These are phyloP conservation scores for Pterocles burchelli DNA, from an alignment of 2,113 vertebrate genomes.

Conservation along the genomic window DNA sequence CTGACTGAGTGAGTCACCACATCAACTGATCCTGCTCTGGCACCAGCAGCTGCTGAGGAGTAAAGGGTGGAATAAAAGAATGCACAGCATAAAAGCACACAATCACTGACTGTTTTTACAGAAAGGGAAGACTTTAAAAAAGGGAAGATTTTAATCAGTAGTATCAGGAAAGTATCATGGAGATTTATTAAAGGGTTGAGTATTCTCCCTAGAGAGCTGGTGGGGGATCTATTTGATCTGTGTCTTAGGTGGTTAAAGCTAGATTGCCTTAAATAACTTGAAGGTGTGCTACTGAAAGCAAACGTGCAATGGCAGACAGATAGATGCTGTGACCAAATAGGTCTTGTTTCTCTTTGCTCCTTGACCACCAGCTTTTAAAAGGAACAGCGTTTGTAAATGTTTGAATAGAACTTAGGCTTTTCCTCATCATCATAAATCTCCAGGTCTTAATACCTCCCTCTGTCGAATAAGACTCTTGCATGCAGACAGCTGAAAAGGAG, in stretches of 20 bases:
- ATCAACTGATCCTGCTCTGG: not conserved
- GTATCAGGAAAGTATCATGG: not conserved
- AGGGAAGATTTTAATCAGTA: not conserved
- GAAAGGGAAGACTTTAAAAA: not conserved
- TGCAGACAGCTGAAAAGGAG: not conserved
- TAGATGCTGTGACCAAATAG: not conserved
- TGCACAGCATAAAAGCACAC: rapidly evolving
- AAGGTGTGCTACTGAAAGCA: not conserved
- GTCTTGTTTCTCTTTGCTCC: not conserved
- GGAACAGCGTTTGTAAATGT: not conserved
- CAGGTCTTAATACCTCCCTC: not conserved
- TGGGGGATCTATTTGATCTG: not conserved
- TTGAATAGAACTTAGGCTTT: not conserved
- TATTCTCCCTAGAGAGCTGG: not conserved
- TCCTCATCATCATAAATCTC: not conserved
- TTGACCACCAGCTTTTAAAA: not conserved
- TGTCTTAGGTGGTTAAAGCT: not conserved
- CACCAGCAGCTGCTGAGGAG: not conserved
- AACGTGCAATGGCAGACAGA: not conserved
- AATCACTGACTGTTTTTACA: not conserved
- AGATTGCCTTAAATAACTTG: not conserved
- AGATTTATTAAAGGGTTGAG: not conserved
- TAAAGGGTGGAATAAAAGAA: not conserved
- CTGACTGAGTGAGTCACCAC: not conserved
- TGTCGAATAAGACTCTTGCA: not conserved